Percentiles rank a stretch among this genome's conserved stretches.
These are phyloP conservation scores for Brachyistius frenatus DNA, from an alignment of 2,113 vertebrate genomes.

Conservation along the genomic window DNA sequence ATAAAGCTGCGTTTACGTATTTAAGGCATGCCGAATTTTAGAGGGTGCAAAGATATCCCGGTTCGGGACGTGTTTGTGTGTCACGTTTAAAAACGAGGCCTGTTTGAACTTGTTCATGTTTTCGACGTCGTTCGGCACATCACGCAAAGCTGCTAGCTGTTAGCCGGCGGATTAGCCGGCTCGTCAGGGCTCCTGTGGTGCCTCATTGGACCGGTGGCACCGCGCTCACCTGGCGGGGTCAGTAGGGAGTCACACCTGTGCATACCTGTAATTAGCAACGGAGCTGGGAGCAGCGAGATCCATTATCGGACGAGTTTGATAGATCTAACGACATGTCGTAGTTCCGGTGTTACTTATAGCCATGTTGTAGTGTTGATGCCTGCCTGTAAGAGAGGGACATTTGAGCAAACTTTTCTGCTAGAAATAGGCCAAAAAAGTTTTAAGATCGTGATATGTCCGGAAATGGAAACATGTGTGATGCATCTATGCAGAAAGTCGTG, in stretches of 20 bases:
- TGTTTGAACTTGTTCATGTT: background rate
- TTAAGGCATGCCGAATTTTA: background rate
- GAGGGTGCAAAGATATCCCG: rapidly evolving
- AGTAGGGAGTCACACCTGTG: background rate
- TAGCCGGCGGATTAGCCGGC: background rate
- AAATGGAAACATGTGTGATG: background rate
- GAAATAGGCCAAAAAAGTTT: rapidly evolving
- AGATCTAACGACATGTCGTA: background rate
- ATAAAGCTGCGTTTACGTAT: background rate
- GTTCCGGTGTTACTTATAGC: background rate
- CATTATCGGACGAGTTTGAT: constrained; percentile 2
- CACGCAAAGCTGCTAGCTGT: background rate
- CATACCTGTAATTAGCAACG: background rate
- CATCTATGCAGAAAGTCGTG: constrained; percentile 14
- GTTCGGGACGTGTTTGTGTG: background rate
- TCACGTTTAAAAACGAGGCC: background rate
- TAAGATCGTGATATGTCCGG: background rate
- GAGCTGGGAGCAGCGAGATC: background rate
- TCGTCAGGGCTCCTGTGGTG: too few species aligned
- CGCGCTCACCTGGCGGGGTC: background rate
- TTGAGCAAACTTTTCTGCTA: background rate
- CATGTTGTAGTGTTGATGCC: background rate
- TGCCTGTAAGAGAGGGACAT: background rate
- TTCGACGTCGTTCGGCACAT: background rate
- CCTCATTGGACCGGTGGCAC: background rate